These are phyloP conservation scores for Zosterops pallidus DNA, from an alignment of 2,113 vertebrate species.

Conservation along the genomic window DNA sequence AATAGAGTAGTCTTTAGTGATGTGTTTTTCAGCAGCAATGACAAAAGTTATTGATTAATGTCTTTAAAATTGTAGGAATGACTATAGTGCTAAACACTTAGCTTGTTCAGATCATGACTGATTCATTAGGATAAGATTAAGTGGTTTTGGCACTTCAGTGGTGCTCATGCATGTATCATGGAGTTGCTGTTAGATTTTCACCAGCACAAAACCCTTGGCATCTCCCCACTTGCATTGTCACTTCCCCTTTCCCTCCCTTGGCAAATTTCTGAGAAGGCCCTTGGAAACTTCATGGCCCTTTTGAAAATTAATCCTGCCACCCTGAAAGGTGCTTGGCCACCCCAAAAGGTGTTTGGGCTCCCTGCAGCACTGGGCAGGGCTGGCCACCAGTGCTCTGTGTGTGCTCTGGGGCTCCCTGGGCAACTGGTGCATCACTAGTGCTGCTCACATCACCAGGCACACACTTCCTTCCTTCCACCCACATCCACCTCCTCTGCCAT, in stretches of 20 bases:
- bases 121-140: neutral
- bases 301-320: accelerated
- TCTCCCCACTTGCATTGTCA: neutral
- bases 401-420: neutral
- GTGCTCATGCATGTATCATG: neutral
- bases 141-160: neutral
- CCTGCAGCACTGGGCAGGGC: accelerated
- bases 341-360: too few relatives aligned
- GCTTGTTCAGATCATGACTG: neutral
- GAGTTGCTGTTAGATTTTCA: neutral
- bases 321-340: neutral
- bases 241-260: neutral
- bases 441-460: neutral
- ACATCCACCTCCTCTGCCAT: neutral
- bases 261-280: neutral
- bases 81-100: neutral
- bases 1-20: neutral
- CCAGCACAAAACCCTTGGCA: neutral
- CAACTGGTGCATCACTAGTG: neutral
- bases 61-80: neutral
- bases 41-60: neutral
- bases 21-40: neutral
- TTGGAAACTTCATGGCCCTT: neutral
- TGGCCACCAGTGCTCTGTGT: neutral
- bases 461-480: constrained; percentile 50